Evolutionary conservation across 2,113 vertebrate species (phyloP), one percentile per base, ranked within the genome.

Genomic region (Pelodiscus sinensis): DNA sequence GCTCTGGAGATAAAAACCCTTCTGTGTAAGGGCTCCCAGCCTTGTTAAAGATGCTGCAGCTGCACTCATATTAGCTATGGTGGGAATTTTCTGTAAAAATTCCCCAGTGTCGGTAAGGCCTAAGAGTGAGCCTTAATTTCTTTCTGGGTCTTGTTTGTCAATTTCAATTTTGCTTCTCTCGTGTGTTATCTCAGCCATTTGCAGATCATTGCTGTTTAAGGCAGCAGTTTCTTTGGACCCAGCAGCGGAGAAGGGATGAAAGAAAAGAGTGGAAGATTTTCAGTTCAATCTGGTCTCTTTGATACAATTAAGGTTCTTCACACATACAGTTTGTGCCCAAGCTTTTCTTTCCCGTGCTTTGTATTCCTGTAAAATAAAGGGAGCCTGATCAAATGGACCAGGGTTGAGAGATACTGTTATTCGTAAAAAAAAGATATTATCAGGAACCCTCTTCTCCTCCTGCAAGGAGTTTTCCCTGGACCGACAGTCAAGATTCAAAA

Each of bases 1-100:
- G 84, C 94, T 95, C 92, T 95, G 27, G 24, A 95, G 93, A 96
- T 94, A 94, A 96, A 96, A 96, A 96, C 91, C 91, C 91, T 68
- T 94, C 38, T 50, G 92, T 94, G 93, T 96, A 94, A 93, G 90
- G 88, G 90, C 86, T 96, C 90, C 91, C 92, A 96, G 65, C 86
- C 89, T 96, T 90, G 81, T 86, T 87, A 95, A 91, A 89, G 94
- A 96, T 80, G 88, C 89, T 95, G 92, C 96, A 97, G 96, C 96
- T 97, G 96, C 95, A 92, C 91, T 96, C 50, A 9, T 93, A 93
- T 92, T 87, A 87, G 92, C 82, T 86, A 44, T 95, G 91, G 88
- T 95, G 95, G 96, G 93, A 96, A 96, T 94, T 55, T 89, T 83
- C 91, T 96, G 86, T 81, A 73, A 92, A 92, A 94, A 96, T 95